Evolutionary conservation across 2,113 vertebrate genomes (phyloP).

Genomic region (Cinclus mexicanus): DNA sequence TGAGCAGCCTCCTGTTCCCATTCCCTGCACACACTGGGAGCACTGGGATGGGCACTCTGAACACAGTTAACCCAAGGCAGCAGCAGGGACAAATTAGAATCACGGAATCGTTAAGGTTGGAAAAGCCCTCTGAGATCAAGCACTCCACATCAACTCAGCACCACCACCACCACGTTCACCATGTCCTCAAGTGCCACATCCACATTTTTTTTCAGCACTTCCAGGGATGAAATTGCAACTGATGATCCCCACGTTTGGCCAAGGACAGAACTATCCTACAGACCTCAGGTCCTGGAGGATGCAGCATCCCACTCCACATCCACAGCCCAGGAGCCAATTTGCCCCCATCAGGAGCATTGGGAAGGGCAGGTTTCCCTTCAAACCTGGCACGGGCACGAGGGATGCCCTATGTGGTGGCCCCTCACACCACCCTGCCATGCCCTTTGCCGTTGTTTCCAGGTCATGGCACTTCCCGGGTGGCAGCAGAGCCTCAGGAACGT

Average conservation of each 20-base stretch:
- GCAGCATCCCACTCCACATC: background rate
- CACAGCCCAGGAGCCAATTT: fast-evolving
- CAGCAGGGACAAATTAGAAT: background rate
- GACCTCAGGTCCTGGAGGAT: background rate
- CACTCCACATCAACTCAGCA: background rate
- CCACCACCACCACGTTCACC: background rate
- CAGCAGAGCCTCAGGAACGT: background rate
- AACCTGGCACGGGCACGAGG: background rate
- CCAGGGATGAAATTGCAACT: background rate
- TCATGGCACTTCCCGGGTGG: background rate
- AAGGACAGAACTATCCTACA: background rate
- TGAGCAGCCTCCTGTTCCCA: background rate
- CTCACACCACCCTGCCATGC: background rate
- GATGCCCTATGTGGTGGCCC: background rate
- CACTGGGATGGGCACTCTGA: background rate
- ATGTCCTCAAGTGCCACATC: background rate
- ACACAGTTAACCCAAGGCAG: background rate
- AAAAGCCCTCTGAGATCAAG: background rate
- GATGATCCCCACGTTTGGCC: background rate
- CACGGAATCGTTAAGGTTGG: fast-evolving
- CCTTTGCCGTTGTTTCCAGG: background rate
- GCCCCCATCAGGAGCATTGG: fast-evolving
- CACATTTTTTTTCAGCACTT: background rate
- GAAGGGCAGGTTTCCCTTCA: background rate
- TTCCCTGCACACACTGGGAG: background rate